Evolutionary conservation across 2,113 vertebrate genomes (phyloP), one percentile per base, ranked within the genome.

Genomic region (Notiomystis cincta): DNA sequence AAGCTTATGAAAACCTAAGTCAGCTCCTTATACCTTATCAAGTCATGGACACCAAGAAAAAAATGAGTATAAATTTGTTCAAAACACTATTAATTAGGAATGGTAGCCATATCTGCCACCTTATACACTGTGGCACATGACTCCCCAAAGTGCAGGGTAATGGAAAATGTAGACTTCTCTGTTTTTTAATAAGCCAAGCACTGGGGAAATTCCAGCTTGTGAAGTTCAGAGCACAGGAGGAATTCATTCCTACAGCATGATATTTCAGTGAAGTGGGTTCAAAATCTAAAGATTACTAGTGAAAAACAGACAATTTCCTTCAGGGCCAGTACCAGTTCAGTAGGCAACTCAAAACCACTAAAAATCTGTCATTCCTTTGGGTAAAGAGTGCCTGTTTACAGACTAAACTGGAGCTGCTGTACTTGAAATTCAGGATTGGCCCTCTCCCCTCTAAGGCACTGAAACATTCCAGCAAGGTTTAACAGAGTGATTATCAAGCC

Each of bases 161-260:
- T 87, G 93, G 86, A 94, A 94, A 94, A 94, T 93, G 85, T 82
- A 50, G 64, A 70, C 57, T 89, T 50, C n/a, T 44, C 37, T 82
- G 44, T 84, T 95, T 86, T 71, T 76, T 92, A 87, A 89, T 45
- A 93, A 69, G 77, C 65, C 88, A 91, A 84, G 48, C 65, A 33
- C 48, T 95, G 86, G 88, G 95, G 69, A 94, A 70, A 94, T 84
- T 96, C 93, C 95, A 96, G 37, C 40, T 88, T 60, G 14, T 61
- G 90, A 95, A 93, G 86, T 90, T 94, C 92, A 95, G 83, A 89
- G 88, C 11, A 13, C 86, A 90, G 77, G 90, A 94, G 65, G 88
- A 87, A 94, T 93, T 90, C 57, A 93, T 75, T 84, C 92, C 77
- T 96, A 42, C 92, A 92, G 61, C 83, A 90, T 65, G 60, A 71